A percentile compares a stretch with the other conserved stretches of the same genome.
phyloP scores from a whole-genome alignment of 2,113 vertebrate species.

The Pristiophorus japonicus region DNA sequence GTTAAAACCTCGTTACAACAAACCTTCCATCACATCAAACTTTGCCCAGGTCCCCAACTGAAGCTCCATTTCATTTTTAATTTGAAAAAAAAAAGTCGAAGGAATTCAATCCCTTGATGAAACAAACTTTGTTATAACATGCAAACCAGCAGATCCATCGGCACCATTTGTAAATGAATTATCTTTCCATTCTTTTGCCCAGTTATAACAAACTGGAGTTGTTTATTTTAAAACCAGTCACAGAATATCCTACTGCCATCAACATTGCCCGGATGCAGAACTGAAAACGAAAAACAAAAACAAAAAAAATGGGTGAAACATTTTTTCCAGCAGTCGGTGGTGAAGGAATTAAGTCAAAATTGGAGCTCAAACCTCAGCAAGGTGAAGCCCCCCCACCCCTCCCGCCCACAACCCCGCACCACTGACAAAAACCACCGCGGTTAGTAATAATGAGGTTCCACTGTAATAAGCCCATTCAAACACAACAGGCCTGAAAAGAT shows the following conservation, averaged over 20 bases:
- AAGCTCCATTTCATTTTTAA: conserved; percentile 30
- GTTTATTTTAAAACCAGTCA: neutral
- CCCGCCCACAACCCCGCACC: neutral
- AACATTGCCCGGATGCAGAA: conserved; percentile 15
- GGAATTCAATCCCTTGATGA: conserved; percentile 34
- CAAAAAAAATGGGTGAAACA: neutral
- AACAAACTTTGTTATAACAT: conserved; percentile 33
- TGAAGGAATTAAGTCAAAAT: conserved; percentile 25
- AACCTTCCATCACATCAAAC: conserved; percentile 23
- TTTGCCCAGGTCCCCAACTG: conserved; percentile 28
- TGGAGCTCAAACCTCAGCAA: conserved; percentile 15
- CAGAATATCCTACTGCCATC: neutral
- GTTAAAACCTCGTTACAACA: conserved; percentile 36
- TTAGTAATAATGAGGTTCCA: conserved; percentile 37
- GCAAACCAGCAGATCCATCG: conserved; percentile 35
- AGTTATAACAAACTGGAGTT: neutral
- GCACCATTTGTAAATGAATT: conserved; percentile 36
- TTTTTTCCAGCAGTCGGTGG: conserved; percentile 32
- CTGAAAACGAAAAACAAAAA: neutral
- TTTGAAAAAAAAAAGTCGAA: conserved; percentile 28
- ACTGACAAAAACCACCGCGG: neutral
- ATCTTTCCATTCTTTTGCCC: conserved; percentile 12
- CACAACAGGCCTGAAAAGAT: conserved; percentile 17
- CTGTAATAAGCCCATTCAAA: neutral
- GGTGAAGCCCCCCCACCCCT: neutral